Evolutionary conservation across 1,140 invertebrate species (phyloP).

Genomic region (Papilio polyxenes): DNA sequence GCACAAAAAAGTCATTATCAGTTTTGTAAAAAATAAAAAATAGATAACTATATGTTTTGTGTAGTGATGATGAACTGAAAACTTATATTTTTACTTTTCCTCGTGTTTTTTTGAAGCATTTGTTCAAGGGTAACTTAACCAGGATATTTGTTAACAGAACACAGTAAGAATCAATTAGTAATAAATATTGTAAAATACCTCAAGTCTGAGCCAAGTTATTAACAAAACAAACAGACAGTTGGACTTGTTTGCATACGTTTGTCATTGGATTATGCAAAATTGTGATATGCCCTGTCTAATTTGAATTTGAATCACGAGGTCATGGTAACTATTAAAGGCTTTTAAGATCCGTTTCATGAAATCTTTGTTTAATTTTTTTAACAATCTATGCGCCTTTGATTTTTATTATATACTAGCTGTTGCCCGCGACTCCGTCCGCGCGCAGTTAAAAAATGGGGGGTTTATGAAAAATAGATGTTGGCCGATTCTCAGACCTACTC

Average conservation of each 20-base stretch:
- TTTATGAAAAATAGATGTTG: no score
- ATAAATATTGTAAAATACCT: not conserved
- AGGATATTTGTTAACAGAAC: not conserved
- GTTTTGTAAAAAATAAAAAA: no score
- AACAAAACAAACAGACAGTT: conserved; percentile 25
- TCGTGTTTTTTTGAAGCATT: not conserved
- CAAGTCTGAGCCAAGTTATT: conserved; percentile 14
- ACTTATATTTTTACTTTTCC: no score
- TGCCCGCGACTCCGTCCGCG: no score
- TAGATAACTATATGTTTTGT: no score
- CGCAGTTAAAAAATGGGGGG: no score
- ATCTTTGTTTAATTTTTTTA: not conserved
- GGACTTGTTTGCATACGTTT: conserved; percentile 19
- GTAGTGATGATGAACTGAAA: no score
- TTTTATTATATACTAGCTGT: no score
- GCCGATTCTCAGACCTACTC: no score
- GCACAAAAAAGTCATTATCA: no score
- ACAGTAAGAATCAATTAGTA: not conserved
- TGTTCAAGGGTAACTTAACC: not conserved
- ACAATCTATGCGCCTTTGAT: no score
- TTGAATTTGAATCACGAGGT: conserved; percentile 15
- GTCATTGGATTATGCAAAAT: conserved; percentile 21
- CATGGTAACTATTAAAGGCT: not conserved
- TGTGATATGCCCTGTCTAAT: conserved; percentile 15
- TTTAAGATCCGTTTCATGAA: not conserved